Base-by-base conservation (phyloP, 2,888 invertebrate genomes). In the Ecliptopera silaceata region DNA sequence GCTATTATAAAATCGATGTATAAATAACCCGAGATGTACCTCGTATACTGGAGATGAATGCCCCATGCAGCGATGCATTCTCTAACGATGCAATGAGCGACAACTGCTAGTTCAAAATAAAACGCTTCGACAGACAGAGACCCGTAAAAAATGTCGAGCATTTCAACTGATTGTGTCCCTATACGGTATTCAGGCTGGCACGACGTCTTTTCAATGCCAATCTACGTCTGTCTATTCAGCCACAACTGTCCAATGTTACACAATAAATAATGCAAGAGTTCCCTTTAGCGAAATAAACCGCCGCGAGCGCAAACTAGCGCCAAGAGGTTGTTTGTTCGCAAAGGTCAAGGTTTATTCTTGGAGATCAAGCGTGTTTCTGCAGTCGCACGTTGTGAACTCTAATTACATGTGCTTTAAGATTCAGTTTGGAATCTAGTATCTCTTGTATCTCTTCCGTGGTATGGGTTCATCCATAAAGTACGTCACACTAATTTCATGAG, bases 221-320 rank as follows among this genome's bases (percentile, higher is more conserved):
- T 55, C 54, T 45, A 49, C 15, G 53, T 58, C 57, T 48, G 48
- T 49, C 58, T 53, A 58, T 49, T 54, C 48, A 12, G 26, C 44
- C 17, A 22, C 32, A 41, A 49, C 53, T 31, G 49, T 58, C 48
- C 43, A 22, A 52, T 52, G 42, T 58, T 34, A 53, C 49, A 53
- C 48, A 34, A 55, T 59, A 55, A 54, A 59, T 59, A 39, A 59
- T 59, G 54, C 39, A 59, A 54, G 50, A 55, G 46, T 38, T 59
- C 50, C 38, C 54, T 34, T 59, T 59, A 54, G 57, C 4, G 26
- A 54, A 54, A 36, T 53, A 54, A 32, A n/a, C 38, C n/a, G 32
- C 32, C 26, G 39, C 10, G 22, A 20, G 22, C 42, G 43, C 36
- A 43, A 54, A 38, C 42, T 43, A 44, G 43, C 11, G 48, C 32